Conservation (phyloP, 2,888 invertebrate species). For the Agrotis clavis region DNA sequence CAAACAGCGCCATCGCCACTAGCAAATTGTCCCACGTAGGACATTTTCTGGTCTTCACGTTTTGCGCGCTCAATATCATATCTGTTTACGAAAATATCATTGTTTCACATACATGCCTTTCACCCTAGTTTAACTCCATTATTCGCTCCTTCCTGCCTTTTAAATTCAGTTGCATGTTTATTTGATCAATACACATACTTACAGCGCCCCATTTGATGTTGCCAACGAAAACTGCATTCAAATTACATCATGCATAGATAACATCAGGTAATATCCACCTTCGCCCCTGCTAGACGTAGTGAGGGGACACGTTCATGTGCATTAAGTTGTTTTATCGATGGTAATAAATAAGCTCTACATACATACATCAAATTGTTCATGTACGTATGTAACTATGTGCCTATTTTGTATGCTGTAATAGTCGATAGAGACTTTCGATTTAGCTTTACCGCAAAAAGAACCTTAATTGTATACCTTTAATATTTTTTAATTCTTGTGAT, state of each 20-base stretch:
- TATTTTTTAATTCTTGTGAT: too few species aligned
- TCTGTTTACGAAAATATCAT: too few species aligned
- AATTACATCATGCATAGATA: constrained; percentile 73
- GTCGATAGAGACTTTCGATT: neutral
- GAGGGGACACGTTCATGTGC: constrained; percentile 22
- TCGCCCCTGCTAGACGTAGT: constrained; percentile 49
- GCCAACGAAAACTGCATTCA: constrained; percentile 64
- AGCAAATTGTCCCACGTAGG: too few species aligned
- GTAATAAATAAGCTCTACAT: neutral
- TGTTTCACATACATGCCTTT: neutral
- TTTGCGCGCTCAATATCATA: too few species aligned
- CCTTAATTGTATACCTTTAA: too few species aligned
- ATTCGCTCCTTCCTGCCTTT: neutral
- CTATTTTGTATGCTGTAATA: neutral
- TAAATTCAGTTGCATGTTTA: constrained; percentile 33
- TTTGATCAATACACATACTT: constrained; percentile 53
- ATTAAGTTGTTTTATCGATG: neutral
- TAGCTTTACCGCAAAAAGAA: neutral
- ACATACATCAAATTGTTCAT: neutral
- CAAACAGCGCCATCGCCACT: too few species aligned
- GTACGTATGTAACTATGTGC: neutral
- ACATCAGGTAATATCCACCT: constrained; percentile 76
- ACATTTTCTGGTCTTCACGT: too few species aligned
- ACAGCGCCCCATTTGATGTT: constrained; percentile 41
- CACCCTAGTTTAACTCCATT: neutral